A percentile compares a stretch with the other conserved stretches of the same genome.
phyloP scores from a whole-genome alignment of 1,140 invertebrate genomes.

The Paralvinella palmiformis region DNA sequence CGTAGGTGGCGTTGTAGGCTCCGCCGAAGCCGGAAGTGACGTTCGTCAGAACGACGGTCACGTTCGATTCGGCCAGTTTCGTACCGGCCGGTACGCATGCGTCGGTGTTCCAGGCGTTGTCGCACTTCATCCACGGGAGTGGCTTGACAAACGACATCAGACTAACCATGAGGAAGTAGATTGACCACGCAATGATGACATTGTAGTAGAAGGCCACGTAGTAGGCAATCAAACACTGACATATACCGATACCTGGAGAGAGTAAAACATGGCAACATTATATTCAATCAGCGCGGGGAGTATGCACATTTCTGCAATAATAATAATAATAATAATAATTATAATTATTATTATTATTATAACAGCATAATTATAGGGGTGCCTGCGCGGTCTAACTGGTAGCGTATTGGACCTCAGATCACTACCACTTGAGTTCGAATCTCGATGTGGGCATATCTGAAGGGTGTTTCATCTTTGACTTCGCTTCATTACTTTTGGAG shows the following conservation, averaged over 20 bases:
- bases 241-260: slow-evolving; percentile 41
- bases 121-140: slow-evolving; percentile 90
- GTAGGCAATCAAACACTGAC: slow-evolving; percentile 75
- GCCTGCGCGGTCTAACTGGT: no score
- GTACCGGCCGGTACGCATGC: slow-evolving; percentile 55
- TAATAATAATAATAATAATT: no score
- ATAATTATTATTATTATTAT: no score
- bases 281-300: no score
- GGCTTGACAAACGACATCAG: slow-evolving; percentile 46
- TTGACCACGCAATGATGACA: slow-evolving; percentile 95
- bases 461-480: no score
- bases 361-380: no score
- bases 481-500: no score
- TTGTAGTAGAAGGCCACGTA: slow-evolving; percentile 99
- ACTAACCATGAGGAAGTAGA: slow-evolving; percentile 93
- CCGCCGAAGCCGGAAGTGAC: neutral
- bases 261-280: no score
- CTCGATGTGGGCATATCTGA: no score
- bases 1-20: neutral
- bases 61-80: neutral
- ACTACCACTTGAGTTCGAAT: no score
- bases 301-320: no score
- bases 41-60: neutral
- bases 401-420: no score
- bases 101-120: slow-evolving; percentile 86